phyloP scores from a whole-genome alignment of 2,888 invertebrate species.

The Spatulosminthurus flaviceps region DNA sequence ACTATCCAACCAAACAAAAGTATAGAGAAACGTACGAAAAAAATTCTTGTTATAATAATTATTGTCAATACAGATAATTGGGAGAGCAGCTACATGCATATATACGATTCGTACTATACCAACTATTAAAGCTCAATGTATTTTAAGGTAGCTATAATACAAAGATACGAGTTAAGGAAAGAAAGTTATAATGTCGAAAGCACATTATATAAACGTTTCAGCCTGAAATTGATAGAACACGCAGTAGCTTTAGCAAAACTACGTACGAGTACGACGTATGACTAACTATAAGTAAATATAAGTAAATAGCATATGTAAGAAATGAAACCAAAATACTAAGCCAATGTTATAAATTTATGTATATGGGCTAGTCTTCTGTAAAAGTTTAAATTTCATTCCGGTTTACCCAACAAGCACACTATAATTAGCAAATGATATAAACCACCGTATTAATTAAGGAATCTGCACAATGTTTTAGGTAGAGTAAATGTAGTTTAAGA shows the following conservation, averaged over 20 bases:
- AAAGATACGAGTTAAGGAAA: neutral
- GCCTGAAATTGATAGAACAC: too few species aligned
- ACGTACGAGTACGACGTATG: neutral
- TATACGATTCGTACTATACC: too few species aligned
- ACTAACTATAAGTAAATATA: too few species aligned
- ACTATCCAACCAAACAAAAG: too few species aligned
- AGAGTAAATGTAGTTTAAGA: neutral
- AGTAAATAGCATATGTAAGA: neutral
- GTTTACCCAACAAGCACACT: neutral
- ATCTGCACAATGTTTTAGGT: neutral
- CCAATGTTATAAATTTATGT: neutral
- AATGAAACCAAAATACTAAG: constrained; percentile 1
- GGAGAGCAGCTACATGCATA: too few species aligned
- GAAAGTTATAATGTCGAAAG: neutral
- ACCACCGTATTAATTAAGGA: neutral
- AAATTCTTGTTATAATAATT: too few species aligned
- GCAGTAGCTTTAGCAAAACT: neutral
- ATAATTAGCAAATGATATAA: neutral
- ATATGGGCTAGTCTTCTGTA: neutral
- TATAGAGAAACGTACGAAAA: too few species aligned
- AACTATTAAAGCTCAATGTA: neutral
- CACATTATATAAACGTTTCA: neutral
- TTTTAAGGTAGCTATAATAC: neutral
- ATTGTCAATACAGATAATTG: too few species aligned
- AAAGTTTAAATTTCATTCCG: neutral